Evolutionary conservation across 2,113 vertebrate species (phyloP).

Genomic region (Pygoscelis antarcticus): DNA sequence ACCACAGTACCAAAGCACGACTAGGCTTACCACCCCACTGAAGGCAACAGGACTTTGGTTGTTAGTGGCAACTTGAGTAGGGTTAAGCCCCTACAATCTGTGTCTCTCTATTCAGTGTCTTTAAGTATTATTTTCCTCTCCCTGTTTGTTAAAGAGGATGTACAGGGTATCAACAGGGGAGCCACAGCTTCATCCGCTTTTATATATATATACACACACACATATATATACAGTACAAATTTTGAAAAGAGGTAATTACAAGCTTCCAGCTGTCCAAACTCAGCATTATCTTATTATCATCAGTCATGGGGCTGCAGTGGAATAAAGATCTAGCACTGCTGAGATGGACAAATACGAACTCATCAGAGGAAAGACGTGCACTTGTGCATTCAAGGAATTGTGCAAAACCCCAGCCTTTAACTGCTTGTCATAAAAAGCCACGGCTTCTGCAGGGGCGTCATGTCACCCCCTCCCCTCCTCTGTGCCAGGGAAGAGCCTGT

Average conservation of each 20-base stretch:
- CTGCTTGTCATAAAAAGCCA: background rate
- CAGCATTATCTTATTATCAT: background rate
- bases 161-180: background rate
- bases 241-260: background rate
- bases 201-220: too few species aligned
- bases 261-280: background rate
- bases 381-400: background rate
- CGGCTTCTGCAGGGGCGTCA: background rate
- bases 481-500: background rate
- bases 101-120: background rate
- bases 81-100: background rate
- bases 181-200: background rate
- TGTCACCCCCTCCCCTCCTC: background rate
- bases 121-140: background rate
- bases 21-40: background rate
- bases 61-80: background rate
- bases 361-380: background rate
- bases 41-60: background rate
- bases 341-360: background rate
- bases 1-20: background rate
- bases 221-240: background rate
- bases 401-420: background rate
- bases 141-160: background rate
- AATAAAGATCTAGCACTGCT: background rate
- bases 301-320: background rate